These are phyloP conservation scores for Axea sp. DNA, from an alignment of 2,888 invertebrate species.

Conservation along the genomic window DNA sequence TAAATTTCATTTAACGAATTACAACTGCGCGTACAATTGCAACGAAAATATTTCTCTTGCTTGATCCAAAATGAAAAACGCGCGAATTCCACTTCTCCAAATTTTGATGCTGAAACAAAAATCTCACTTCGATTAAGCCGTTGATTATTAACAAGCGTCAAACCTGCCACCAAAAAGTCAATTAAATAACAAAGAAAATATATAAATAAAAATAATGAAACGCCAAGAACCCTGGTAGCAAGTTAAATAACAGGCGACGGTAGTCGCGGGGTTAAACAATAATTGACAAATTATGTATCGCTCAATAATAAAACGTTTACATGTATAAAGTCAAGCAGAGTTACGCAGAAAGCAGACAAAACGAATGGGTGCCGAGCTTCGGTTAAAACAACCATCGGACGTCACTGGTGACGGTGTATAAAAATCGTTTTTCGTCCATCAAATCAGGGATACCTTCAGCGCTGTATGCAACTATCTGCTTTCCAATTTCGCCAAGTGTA, in stretches of 20 bases:
- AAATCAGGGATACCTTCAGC: too few relatives aligned
- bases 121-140: slow-evolving; percentile 17
- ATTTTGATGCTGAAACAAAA: slow-evolving; percentile 24
- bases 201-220: slow-evolving; percentile 1
- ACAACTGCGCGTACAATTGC: too few relatives aligned
- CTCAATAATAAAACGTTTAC: slow-evolving; percentile 7
- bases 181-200: neutral
- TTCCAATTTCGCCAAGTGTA: too few relatives aligned
- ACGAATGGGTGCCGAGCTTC: slow-evolving; percentile 5
- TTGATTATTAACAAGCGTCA: slow-evolving; percentile 11
- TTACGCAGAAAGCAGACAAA: slow-evolving; percentile 28
- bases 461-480: too few relatives aligned
- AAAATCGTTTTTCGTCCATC: too few relatives aligned
- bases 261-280: slow-evolving; percentile 11
- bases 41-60: too few relatives aligned
- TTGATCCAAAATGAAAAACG: too few relatives aligned
- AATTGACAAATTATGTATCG: slow-evolving; percentile 3
- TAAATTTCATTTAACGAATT: too few relatives aligned
- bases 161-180: slow-evolving; percentile 14
- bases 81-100: neutral
- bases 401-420: too few relatives aligned
- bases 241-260: slow-evolving; percentile 8
- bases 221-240: neutral
- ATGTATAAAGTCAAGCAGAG: slow-evolving; percentile 9
- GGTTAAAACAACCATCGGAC: neutral